A percentile compares a stretch with the other conserved stretches of the same genome.
These are phyloP conservation scores for Bathynomus jamesi DNA, from an alignment of 1,140 invertebrate species.

Conservation along the genomic window DNA sequence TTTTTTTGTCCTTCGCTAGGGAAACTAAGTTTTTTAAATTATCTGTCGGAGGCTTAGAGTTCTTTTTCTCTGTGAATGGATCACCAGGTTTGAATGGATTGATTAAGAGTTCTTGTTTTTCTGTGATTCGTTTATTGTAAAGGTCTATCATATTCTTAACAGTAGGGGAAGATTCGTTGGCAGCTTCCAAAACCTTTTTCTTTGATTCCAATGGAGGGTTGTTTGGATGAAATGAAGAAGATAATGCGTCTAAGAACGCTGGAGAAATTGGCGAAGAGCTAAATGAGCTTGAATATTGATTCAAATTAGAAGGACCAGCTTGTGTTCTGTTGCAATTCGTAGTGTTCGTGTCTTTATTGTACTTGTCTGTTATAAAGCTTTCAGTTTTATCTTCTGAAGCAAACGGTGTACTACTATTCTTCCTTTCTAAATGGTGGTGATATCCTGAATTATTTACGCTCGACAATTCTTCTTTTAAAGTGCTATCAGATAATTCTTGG, in stretches of 20 bases:
- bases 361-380: too few species aligned
- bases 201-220: neutral
- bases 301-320: neutral
- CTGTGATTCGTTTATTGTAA: neutral
- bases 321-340: too few species aligned
- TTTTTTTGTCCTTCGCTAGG: too few species aligned
- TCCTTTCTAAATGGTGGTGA: too few species aligned
- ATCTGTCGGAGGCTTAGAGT: neutral
- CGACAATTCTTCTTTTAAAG: too few species aligned
- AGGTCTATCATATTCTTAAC: neutral
- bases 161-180: neutral
- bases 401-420: too few species aligned
- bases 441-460: too few species aligned
- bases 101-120: neutral
- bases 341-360: too few species aligned
- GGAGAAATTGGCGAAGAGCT: neutral
- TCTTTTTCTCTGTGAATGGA: neutral
- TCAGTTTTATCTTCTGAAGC: too few species aligned
- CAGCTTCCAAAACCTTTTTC: neutral
- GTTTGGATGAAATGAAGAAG: neutral
- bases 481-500: neutral
- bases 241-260: neutral
- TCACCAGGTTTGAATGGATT: neutral
- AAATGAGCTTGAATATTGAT: neutral
- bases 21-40: neutral